phyloP scores from a whole-genome alignment of 2,888 invertebrate genomes.

The Carterocephalus palaemon region DNA sequence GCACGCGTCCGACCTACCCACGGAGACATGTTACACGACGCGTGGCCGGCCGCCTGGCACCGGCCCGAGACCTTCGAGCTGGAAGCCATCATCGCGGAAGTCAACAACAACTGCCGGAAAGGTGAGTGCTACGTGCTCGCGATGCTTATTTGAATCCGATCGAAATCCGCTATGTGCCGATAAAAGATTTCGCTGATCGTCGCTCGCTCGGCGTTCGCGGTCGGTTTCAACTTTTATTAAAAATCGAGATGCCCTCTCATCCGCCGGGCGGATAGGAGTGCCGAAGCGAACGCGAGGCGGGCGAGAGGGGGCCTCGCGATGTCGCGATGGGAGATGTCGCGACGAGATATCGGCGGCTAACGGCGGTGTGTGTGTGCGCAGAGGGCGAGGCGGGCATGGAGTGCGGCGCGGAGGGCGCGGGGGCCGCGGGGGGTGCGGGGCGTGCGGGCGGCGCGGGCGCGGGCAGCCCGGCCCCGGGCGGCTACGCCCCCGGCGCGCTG shows the following conservation, averaged over 20 bases:
- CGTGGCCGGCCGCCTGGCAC: constrained; percentile 52
- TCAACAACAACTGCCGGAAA: constrained; percentile 60
- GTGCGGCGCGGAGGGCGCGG: constrained; percentile 36
- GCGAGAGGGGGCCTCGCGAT: too few species aligned
- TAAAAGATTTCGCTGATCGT: constrained; percentile 6
- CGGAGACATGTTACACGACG: constrained; percentile 61
- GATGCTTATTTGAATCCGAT: too few species aligned
- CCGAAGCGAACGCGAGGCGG: too few species aligned
- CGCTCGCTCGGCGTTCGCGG: constrained; percentile 44
- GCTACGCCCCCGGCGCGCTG: constrained; percentile 59
- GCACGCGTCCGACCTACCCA: constrained; percentile 32
- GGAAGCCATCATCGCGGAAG: constrained; percentile 63
- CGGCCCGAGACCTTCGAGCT: constrained; percentile 57
- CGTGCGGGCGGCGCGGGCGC: constrained; percentile 53
- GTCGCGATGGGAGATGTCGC: constrained; percentile 11
- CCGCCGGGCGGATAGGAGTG: too few species aligned
- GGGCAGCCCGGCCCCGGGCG: constrained; percentile 65
- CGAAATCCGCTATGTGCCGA: not conserved
- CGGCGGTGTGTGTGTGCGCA: constrained; percentile 49
- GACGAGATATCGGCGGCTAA: constrained; percentile 26
- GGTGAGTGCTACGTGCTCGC: constrained; percentile 47
- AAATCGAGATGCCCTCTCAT: too few species aligned
- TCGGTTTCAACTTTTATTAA: too few species aligned
- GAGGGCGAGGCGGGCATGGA: constrained; percentile 63
- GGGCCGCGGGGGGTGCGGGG: constrained; percentile 59